A percentile compares a stretch with the other conserved stretches of the same genome.
Conservation (phyloP, 2,888 invertebrate genomes). For the Amiota mariae region DNA sequence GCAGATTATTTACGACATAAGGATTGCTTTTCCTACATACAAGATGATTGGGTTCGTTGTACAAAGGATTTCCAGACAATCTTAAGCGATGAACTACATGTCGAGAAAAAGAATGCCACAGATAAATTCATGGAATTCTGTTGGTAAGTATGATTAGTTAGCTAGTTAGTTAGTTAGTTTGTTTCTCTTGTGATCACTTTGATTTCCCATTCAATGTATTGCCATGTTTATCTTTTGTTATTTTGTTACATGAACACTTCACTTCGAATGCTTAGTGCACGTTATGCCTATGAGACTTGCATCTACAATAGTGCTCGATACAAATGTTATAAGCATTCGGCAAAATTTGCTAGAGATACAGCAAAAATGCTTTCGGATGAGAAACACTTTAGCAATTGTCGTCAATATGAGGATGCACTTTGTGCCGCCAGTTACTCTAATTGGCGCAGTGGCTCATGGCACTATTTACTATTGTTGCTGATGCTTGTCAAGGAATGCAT, state of each 20-base stretch:
- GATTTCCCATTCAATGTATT: not conserved
- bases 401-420: slow-evolving; percentile 62
- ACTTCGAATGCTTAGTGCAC: slow-evolving; percentile 59
- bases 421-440: slow-evolving; percentile 49
- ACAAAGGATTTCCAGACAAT: slow-evolving; percentile 68
- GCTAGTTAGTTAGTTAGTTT: not conserved
- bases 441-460: slow-evolving; percentile 15
- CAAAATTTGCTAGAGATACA: slow-evolving; percentile 70
- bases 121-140: slow-evolving; percentile 72
- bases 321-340: slow-evolving; percentile 71
- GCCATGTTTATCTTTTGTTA: not conserved
- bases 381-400: slow-evolving; percentile 71
- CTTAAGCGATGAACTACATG: slow-evolving; percentile 67
- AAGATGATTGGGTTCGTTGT: slow-evolving; percentile 71
- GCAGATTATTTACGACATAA: slow-evolving; percentile 71
- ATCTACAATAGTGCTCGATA: slow-evolving; percentile 72
- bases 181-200: not conserved
- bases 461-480: slow-evolving; percentile 8
- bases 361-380: slow-evolving; percentile 72
- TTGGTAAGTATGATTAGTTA: slow-evolving; percentile 62
- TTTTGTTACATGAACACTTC: not conserved
- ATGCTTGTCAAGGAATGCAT: slow-evolving; percentile 5
- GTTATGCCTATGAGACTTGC: slow-evolving; percentile 73
- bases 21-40: slow-evolving; percentile 71
- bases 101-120: slow-evolving; percentile 61